These are phyloP conservation scores for Solea senegalensis DNA, from an alignment of 2,113 vertebrate species.

Conservation along the genomic window DNA sequence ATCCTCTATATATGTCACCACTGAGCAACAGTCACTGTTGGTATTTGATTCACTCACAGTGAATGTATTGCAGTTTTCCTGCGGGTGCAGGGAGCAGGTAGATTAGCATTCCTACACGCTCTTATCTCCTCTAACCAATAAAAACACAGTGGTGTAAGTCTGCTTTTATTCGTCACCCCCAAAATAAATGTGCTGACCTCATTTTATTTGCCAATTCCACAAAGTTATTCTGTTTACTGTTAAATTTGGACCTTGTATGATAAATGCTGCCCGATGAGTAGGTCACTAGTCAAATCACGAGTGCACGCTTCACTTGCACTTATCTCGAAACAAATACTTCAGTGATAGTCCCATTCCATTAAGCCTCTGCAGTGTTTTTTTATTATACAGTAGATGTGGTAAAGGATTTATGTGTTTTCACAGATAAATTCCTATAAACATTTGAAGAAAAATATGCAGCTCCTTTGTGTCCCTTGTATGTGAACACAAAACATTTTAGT, in stretches of 20 bases:
- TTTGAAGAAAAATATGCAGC: slow-evolving; percentile 9
- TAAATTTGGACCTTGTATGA: slow-evolving; percentile 1
- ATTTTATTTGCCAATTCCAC: slow-evolving; percentile 1
- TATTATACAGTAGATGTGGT: background rate
- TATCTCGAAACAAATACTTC: slow-evolving; percentile 1
- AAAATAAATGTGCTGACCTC: background rate
- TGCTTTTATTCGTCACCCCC: background rate
- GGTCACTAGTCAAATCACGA: background rate
- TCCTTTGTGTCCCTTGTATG: slow-evolving; percentile 3
- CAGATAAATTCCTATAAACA: slow-evolving; percentile 5
- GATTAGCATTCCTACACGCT: slow-evolving; percentile 1
- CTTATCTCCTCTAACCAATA: background rate
- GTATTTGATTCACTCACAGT: background rate
- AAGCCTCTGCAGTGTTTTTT: background rate
- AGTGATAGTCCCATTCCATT: background rate
- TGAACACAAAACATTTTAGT: slow-evolving; percentile 17
- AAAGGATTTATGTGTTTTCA: background rate
- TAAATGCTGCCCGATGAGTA: background rate
- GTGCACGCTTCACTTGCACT: background rate
- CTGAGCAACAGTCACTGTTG: background rate
- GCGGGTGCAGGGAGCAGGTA: background rate
- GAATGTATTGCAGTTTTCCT: background rate
- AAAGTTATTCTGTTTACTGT: slow-evolving; percentile 4
- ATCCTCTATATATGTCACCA: background rate
- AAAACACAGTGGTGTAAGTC: background rate